phyloP scores from a whole-genome alignment of 1,140 invertebrate species.

The Nephila pilipes region DNA sequence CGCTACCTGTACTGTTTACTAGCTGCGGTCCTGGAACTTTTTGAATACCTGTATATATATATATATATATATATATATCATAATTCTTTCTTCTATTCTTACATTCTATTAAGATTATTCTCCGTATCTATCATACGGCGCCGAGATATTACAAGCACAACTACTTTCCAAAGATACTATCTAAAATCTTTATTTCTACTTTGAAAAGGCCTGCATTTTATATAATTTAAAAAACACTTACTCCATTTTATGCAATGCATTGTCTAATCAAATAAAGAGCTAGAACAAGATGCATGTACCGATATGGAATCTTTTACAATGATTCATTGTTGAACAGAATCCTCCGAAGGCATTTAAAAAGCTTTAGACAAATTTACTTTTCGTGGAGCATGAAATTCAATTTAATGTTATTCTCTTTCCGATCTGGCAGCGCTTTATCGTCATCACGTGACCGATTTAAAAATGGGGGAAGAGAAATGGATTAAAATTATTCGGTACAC shows the following conservation, averaged over 20 bases:
- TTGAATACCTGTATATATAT: too few species aligned
- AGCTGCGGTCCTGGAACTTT: too few species aligned
- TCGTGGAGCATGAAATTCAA: slow-evolving; percentile 1
- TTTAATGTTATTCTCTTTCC: slow-evolving; percentile 8
- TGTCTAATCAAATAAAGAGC: slow-evolving; percentile 10
- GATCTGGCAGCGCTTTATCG: slow-evolving; percentile 23
- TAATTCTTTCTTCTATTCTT: too few species aligned
- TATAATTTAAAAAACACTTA: neutral
- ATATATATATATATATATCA: too few species aligned
- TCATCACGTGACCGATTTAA: slow-evolving; percentile 27
- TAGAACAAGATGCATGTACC: neutral
- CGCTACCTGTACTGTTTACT: too few species aligned
- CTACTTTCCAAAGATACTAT: neutral
- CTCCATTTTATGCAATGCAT: neutral
- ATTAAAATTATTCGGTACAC: slow-evolving; percentile 44
- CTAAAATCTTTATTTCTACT: neutral
- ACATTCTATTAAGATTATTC: too few species aligned
- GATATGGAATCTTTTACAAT: neutral
- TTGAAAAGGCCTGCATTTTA: too few species aligned
- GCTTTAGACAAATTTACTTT: slow-evolving; percentile 13
- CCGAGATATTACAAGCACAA: too few species aligned
- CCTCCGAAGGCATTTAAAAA: neutral
- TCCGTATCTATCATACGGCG: too few species aligned
- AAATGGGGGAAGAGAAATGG: neutral
- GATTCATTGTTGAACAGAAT: neutral